Conservation (phyloP, 2,797 vertebrate species). For the Eurystomus glaucurus region DNA sequence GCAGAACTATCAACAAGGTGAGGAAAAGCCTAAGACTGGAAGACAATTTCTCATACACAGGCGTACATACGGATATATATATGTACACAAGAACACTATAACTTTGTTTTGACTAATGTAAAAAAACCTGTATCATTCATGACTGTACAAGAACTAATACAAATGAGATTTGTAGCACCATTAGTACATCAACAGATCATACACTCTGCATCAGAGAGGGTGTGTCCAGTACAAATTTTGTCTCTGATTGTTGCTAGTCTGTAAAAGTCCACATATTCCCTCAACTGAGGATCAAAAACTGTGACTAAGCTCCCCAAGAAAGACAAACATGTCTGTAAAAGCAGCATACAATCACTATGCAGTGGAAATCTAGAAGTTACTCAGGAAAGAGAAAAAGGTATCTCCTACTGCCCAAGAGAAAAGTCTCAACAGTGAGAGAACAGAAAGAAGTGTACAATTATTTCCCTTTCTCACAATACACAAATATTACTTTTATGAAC, state of each 20-base stretch:
- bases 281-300: background rate
- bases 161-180: background rate
- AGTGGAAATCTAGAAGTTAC: background rate
- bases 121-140: background rate
- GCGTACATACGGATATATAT: fast-evolving
- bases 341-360: background rate
- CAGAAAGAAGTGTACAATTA: background rate
- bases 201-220: background rate
- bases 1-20: background rate
- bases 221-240: background rate
- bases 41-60: background rate
- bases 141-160: background rate
- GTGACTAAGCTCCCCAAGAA: background rate
- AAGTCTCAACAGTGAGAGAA: background rate
- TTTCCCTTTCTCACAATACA: background rate
- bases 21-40: background rate
- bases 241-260: background rate
- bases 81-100: background rate
- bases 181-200: background rate
- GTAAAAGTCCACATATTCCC: background rate
- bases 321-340: background rate
- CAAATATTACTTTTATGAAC: background rate
- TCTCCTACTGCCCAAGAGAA: background rate
- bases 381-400: background rate
- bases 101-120: background rate